Conservation (phyloP, 2,113 vertebrate species). For the Azemiops feae region DNA sequence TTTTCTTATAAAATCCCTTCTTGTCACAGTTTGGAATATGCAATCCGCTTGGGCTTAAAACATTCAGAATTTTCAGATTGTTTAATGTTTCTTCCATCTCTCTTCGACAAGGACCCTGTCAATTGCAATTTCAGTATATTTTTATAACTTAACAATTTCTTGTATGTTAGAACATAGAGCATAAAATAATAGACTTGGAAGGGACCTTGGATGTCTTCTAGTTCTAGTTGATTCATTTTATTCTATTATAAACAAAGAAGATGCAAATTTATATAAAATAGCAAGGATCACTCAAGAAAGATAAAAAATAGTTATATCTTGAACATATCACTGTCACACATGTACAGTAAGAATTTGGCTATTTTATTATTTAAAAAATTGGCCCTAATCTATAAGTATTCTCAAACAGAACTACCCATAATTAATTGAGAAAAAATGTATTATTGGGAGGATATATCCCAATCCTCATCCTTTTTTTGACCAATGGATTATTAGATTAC, state of each 20-base stretch:
- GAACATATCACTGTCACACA: neutral
- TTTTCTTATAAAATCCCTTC: slow-evolving; percentile 97
- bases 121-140: neutral
- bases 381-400: neutral
- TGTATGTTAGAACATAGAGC: neutral
- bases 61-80: slow-evolving; percentile 84
- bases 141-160: slow-evolving; percentile 41
- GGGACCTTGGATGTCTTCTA: neutral
- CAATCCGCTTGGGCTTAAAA: slow-evolving; percentile 83
- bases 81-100: slow-evolving; percentile 91
- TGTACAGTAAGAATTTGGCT: neutral
- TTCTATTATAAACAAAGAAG: neutral
- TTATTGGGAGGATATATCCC: neutral
- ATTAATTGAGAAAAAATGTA: neutral
- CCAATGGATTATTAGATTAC: neutral
- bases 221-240: neutral
- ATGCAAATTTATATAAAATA: neutral
- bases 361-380: neutral
- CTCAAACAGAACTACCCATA: neutral
- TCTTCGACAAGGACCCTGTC: slow-evolving; percentile 90
- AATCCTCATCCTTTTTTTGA: neutral
- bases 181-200: neutral
- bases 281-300: neutral
- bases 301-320: neutral
- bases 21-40: slow-evolving; percentile 97